phyloP scores from a whole-genome alignment of 2,888 invertebrate genomes.

The Hyposoter dolosus region DNA sequence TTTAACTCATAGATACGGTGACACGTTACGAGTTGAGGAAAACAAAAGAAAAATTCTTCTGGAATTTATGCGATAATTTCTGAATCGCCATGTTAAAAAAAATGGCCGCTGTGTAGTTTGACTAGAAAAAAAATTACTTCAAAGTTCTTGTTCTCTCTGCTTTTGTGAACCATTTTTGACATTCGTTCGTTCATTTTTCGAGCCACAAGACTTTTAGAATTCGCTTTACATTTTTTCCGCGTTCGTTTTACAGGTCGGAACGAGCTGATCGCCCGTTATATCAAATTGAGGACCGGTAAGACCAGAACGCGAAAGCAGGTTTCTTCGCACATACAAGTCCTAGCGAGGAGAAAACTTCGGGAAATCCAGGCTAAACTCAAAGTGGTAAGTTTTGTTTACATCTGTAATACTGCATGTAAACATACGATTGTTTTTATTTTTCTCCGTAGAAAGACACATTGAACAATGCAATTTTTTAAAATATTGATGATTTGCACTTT shows the following conservation, averaged over 20 bases:
- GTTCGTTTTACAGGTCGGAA: constrained; percentile 95
- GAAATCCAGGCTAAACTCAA: constrained; percentile 99
- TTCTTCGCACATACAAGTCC: constrained; percentile 99
- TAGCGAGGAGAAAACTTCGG: constrained; percentile 98
- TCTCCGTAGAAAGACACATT: not conserved
- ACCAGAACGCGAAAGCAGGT: constrained; percentile 99
- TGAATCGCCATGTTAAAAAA: too few relatives aligned
- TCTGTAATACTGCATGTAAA: constrained; percentile 69
- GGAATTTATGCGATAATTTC: not conserved
- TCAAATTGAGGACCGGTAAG: constrained; percentile 99
- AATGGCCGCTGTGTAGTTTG: too few relatives aligned
- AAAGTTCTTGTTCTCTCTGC: too few relatives aligned
- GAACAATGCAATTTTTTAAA: not conserved
- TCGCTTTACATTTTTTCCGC: not conserved
- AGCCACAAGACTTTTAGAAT: not conserved
- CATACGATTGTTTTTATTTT: not conserved
- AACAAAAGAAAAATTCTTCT: too few relatives aligned
- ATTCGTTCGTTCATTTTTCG: not conserved
- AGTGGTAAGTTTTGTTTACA: constrained; percentile 91
- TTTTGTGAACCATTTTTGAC: not conserved
- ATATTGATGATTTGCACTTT: not conserved
- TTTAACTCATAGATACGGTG: not conserved
- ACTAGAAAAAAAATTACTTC: too few relatives aligned
- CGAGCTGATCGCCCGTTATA: constrained; percentile 99
- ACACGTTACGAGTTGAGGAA: not conserved